Evolutionary conservation across 2,888 invertebrate genomes (phyloP), one percentile per base, ranked within the genome.

Genomic region (Zaprionus lineosus): DNA sequence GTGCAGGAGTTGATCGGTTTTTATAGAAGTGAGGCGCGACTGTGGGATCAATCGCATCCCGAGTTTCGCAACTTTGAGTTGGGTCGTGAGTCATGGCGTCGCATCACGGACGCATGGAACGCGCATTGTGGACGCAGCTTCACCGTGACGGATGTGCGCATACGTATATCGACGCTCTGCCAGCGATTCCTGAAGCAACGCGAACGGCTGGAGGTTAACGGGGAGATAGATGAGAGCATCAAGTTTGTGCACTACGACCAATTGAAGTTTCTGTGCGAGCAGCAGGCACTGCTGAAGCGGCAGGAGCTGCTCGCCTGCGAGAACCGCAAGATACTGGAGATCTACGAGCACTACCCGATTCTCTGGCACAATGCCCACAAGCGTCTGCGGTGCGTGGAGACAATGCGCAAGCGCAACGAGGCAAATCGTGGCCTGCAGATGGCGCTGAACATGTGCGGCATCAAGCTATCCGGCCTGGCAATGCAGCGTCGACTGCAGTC

Each of bases 121-220:
- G 59, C 55, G 1, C 66, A 71, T 8, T 86, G 83, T 3, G 62
- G 78, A 0, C 73, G 82, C 0, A 48, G 43, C 1, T 87, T 86
- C 15, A 78, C 39, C 11, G 75, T 74, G 2, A 77, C 86, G 0
- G 88, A 87, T 8, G 76, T 88, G 0, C 66, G 88, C 1, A 84
- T 86, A 15, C 56, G 86, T 1, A 71, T 87, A 2, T 83, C 87
- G 7, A 86, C 79, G 3, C 58, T 87, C 0, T 88, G 88, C 21
- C 88, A 87, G 48, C 74, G 86, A 0, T 87, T 84, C 41, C 50
- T 85, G 0, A 82, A 86, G 55, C 86, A 88, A 36, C 75, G 83
- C 0, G 84, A 85, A 24, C 84, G 87, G 0, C 50, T 84, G 6
- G 73, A 66, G 1, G 65, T 76, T 4, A 82, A 85, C 4, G 81